A percentile compares a stretch with the other conserved stretches of the same genome.
Conservation (phyloP, 2,888 invertebrate genomes). For the Eristalis intricaria region DNA sequence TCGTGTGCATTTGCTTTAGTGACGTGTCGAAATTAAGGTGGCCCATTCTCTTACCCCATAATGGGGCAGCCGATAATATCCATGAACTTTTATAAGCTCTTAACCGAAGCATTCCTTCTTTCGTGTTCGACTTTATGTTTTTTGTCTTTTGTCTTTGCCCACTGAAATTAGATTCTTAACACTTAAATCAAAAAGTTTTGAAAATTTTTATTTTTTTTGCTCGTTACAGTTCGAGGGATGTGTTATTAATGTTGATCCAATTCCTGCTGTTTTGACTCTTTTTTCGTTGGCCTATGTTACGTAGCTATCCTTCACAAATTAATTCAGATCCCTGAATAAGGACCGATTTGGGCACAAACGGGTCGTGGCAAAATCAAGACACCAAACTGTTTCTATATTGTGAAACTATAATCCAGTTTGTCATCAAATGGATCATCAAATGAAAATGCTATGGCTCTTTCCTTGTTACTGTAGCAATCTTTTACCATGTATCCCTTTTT, state of each 20-base stretch:
- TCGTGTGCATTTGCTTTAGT: constrained; percentile 5
- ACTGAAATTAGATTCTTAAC: constrained; percentile 37
- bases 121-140: not conserved
- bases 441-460: too few relatives aligned
- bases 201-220: constrained; percentile 11
- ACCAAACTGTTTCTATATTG: constrained; percentile 41
- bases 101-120: not conserved
- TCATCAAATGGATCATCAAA: too few relatives aligned
- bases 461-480: too few relatives aligned
- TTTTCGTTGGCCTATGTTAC: constrained; percentile 30
- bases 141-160: too few relatives aligned
- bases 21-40: not conserved
- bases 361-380: too few relatives aligned
- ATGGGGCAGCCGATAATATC: too few relatives aligned
- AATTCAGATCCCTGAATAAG: constrained; percentile 11
- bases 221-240: not conserved
- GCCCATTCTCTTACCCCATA: not conserved
- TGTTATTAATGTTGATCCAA: constrained; percentile 3
- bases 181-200: constrained; percentile 21
- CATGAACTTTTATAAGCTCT: not conserved
- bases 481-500: too few relatives aligned
- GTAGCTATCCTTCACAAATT: not conserved
- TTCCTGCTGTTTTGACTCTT: constrained; percentile 7
- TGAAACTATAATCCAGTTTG: constrained; percentile 22
- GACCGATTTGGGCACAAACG: not conserved